Percentiles rank a stretch among this genome's conserved stretches.
These are phyloP conservation scores for Graphium colonna DNA, from an alignment of 2,888 invertebrate species.

Conservation along the genomic window DNA sequence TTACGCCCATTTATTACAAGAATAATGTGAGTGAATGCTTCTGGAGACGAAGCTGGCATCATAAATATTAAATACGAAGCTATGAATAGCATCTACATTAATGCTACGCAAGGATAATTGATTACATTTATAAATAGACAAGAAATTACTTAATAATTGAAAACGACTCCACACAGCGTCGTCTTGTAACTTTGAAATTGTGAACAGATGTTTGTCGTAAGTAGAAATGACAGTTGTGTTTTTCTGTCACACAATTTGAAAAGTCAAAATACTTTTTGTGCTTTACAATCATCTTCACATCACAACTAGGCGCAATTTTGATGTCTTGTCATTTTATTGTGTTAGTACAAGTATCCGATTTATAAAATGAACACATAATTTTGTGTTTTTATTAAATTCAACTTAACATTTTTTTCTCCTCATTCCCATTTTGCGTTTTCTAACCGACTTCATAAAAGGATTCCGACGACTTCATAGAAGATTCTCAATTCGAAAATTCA, in stretches of 20 bases:
- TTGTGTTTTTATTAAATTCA: too few relatives aligned
- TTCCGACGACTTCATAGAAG: too few relatives aligned
- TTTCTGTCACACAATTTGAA: background rate
- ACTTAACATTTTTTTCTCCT: too few relatives aligned
- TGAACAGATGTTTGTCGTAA: constrained; percentile 13
- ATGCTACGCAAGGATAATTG: constrained; percentile 7
- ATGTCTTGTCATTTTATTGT: too few relatives aligned
- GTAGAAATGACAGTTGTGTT: background rate
- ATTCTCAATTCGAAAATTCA: too few relatives aligned
- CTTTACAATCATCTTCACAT: background rate
- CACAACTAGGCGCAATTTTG: too few relatives aligned
- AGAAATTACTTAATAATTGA: constrained; percentile 17
- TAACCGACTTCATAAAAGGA: too few relatives aligned
- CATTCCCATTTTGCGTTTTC: too few relatives aligned
- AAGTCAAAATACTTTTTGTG: background rate
- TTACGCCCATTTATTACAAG: constrained; percentile 13
- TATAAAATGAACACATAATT: too few relatives aligned
- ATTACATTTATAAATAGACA: constrained; percentile 22
- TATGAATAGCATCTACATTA: constrained; percentile 14
- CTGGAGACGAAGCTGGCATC: constrained; percentile 8
- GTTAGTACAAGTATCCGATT: too few relatives aligned
- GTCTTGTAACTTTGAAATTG: constrained; percentile 10
- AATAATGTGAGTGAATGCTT: constrained; percentile 1
- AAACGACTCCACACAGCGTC: constrained; percentile 3
- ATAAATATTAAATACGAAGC: constrained; percentile 13